These are phyloP conservation scores for Ooceraea biroi DNA, from an alignment of 1,140 invertebrate species.

Conservation along the genomic window DNA sequence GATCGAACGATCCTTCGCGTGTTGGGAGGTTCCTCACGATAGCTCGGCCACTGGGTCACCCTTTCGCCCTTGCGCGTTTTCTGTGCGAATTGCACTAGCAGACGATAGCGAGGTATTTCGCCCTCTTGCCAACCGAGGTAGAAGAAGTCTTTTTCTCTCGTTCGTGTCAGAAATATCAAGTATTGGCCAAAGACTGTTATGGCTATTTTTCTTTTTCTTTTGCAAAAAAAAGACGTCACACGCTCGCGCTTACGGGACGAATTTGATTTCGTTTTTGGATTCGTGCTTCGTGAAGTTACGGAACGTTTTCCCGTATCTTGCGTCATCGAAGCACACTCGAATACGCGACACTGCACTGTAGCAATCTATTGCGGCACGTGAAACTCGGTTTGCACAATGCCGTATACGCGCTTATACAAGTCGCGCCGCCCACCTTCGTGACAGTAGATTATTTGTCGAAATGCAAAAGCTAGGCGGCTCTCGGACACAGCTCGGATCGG, in stretches of 20 bases:
- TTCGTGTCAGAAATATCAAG: neutral
- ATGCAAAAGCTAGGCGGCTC: conserved; percentile 43
- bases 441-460: conserved; percentile 66
- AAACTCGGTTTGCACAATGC: conserved; percentile 48
- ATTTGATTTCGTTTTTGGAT: neutral
- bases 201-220: no score
- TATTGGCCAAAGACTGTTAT: no score
- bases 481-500: conserved; percentile 3
- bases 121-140: conserved; percentile 1
- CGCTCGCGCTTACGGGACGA: no score
- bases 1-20: conserved; percentile 67
- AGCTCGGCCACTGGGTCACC: conserved; percentile 66
- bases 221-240: no score
- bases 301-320: neutral
- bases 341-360: neutral
- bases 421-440: conserved; percentile 65
- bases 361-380: conserved; percentile 37
- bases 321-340: neutral
- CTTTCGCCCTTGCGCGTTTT: conserved; percentile 47
- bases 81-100: conserved; percentile 9
- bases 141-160: neutral
- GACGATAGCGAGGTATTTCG: conserved; percentile 50
- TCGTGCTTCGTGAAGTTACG: neutral
- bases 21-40: conserved; percentile 60
- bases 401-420: conserved; percentile 23